Percentiles rank a stretch among this genome's conserved stretches.
Conservation (phyloP, 2,113 vertebrate genomes). For the Gambusia holbrooki region DNA sequence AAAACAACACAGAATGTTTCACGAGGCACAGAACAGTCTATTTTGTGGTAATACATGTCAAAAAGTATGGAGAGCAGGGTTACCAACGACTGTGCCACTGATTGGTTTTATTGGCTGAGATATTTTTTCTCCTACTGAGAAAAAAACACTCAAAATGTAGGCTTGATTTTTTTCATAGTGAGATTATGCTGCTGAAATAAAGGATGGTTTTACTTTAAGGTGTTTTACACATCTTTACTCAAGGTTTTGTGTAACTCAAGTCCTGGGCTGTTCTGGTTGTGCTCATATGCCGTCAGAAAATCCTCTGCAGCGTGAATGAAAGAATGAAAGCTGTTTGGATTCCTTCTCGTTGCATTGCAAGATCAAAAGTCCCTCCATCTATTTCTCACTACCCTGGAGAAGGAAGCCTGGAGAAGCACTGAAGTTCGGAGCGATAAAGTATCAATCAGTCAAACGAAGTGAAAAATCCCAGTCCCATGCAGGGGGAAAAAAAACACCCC, state of each 20-base stretch:
- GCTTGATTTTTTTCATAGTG: no score
- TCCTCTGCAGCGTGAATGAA: not conserved
- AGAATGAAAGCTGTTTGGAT: not conserved
- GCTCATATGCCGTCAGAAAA: not conserved
- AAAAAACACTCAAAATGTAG: no score
- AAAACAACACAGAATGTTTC: no score
- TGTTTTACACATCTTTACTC: no score
- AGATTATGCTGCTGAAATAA: no score
- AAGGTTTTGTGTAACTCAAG: no score
- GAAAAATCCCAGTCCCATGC: constrained; percentile 15
- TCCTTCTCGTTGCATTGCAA: constrained; percentile 6
- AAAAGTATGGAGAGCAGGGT: not conserved
- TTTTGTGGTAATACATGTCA: not conserved
- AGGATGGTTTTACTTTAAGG: no score
- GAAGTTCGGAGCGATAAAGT: constrained; percentile 39
- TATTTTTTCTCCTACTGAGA: no score
- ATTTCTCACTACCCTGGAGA: constrained; percentile 7
- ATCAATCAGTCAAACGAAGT: constrained; percentile 54
- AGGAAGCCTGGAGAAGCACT: constrained; percentile 2
- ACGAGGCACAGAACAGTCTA: not conserved
- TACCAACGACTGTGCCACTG: no score
- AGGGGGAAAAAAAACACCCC: constrained; percentile 48
- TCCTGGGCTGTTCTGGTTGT: no score
- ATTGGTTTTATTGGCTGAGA: no score
- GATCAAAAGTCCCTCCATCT: not conserved